A percentile compares a stretch with the other conserved stretches of the same genome.
Conservation (phyloP, 2,888 invertebrate species). For the Diarsia dahlii region DNA sequence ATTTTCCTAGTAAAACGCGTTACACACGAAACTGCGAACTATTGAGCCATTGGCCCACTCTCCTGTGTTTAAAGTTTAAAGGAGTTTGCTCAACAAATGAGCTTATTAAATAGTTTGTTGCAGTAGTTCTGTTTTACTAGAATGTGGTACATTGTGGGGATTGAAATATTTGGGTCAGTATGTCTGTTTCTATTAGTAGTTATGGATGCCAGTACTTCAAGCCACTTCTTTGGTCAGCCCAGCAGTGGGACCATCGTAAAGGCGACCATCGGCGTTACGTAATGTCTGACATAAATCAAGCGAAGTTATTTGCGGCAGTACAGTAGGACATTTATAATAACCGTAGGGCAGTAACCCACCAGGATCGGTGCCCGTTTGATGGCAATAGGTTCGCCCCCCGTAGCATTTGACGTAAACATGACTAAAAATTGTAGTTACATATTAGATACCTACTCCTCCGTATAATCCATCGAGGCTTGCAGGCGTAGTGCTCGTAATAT, state of each 20-base stretch:
- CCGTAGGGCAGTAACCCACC: background rate
- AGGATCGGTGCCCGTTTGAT: too few relatives aligned
- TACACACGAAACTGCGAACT: constrained; percentile 28
- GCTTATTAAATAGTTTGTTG: constrained; percentile 43
- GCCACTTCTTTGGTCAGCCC: too few relatives aligned
- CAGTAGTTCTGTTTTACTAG: background rate
- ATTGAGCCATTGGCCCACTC: constrained; percentile 44
- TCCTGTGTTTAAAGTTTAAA: constrained; percentile 20
- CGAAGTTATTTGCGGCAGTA: background rate
- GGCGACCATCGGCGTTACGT: too few relatives aligned
- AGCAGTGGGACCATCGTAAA: too few relatives aligned
- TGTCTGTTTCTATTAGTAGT: too few relatives aligned
- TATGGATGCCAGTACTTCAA: too few relatives aligned
- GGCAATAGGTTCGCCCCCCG: too few relatives aligned
- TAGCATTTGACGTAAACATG: too few relatives aligned
- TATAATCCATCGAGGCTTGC: background rate
- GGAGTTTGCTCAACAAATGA: constrained; percentile 29
- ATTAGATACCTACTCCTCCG: background rate
- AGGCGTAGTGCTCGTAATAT: background rate
- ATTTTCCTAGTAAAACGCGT: constrained; percentile 28
- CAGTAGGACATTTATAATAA: background rate
- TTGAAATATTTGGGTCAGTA: background rate
- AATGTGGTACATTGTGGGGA: background rate
- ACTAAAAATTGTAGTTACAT: too few relatives aligned
- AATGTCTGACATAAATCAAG: background rate